Percentiles rank a stretch among this genome's conserved stretches.
phyloP scores from a whole-genome alignment of 2,888 invertebrate species.

The Liodrosophila aerea region DNA sequence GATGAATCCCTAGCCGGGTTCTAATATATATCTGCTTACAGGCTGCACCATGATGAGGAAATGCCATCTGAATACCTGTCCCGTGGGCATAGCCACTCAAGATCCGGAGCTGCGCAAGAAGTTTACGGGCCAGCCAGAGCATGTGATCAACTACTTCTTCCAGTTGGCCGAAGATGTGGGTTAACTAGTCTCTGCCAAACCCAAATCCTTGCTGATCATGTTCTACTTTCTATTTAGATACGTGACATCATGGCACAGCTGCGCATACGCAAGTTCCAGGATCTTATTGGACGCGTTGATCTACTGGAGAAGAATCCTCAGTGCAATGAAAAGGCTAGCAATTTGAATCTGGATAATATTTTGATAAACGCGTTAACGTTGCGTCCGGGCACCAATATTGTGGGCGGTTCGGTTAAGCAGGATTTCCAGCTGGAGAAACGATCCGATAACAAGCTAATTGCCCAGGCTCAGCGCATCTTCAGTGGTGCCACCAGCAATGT shows the following conservation, averaged over 20 bases:
- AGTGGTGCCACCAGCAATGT: conserved; percentile 88
- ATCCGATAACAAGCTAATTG: conserved; percentile 91
- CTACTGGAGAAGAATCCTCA: conserved; percentile 90
- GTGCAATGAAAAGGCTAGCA: conserved; percentile 90
- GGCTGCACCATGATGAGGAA: conserved; percentile 99
- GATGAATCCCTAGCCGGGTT: neutral
- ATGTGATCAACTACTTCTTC: conserved; percentile 98
- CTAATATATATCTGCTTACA: conserved; percentile 12
- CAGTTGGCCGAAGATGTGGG: conserved; percentile 97
- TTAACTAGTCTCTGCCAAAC: neutral
- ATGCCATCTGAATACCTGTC: conserved; percentile 99
- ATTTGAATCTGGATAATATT: conserved; percentile 91
- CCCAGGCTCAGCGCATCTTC: conserved; percentile 89
- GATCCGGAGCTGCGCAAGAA: conserved; percentile 97
- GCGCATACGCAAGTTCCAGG: conserved; percentile 94
- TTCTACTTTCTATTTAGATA: conserved; percentile 84
- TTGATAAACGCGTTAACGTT: conserved; percentile 94
- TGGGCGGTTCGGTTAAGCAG: conserved; percentile 92
- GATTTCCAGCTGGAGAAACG: conserved; percentile 94
- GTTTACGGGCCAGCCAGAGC: conserved; percentile 98
- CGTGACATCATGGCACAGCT: conserved; percentile 95
- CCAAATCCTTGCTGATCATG: neutral
- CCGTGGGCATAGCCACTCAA: conserved; percentile 99
- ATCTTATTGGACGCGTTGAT: conserved; percentile 96
- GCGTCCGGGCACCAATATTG: conserved; percentile 94